These are phyloP conservation scores for Phaenicophaeus curvirostris DNA, from an alignment of 2,797 vertebrate species.

Conservation along the genomic window DNA sequence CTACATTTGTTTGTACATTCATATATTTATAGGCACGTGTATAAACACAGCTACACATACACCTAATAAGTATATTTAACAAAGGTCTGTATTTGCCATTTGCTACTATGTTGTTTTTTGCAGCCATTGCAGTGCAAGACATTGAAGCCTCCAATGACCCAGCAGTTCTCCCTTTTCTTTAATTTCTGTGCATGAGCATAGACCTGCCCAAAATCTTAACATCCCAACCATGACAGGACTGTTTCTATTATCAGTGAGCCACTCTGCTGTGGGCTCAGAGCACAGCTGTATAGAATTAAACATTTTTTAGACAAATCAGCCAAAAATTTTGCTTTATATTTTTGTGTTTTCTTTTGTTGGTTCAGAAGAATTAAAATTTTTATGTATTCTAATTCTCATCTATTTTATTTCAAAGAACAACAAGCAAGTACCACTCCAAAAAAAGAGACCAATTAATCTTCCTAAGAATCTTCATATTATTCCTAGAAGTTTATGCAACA, in stretches of 20 bases:
- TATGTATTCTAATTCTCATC: neutral
- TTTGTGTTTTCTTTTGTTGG: neutral
- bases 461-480: constrained; percentile 55
- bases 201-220: neutral
- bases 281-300: constrained; percentile 18
- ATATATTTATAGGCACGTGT: accelerated
- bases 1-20: neutral
- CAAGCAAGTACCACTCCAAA: constrained; percentile 19
- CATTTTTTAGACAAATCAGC: neutral
- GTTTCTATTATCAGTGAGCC: neutral
- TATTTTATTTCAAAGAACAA: constrained; percentile 46
- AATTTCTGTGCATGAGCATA: neutral
- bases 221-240: neutral
- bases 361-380: neutral
- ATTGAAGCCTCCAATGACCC: neutral
- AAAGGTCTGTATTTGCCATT: neutral
- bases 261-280: accelerated
- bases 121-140: neutral
- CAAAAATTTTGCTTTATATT: neutral
- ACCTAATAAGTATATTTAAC: accelerated
- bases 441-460: constrained; percentile 40
- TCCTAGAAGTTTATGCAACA: constrained; percentile 59
- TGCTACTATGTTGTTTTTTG: neutral
- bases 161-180: neutral
- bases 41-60: neutral